Evolutionary conservation across 2,888 invertebrate genomes (phyloP), one percentile per base, ranked within the genome.

Genomic region (Acholoe squamosa): DNA sequence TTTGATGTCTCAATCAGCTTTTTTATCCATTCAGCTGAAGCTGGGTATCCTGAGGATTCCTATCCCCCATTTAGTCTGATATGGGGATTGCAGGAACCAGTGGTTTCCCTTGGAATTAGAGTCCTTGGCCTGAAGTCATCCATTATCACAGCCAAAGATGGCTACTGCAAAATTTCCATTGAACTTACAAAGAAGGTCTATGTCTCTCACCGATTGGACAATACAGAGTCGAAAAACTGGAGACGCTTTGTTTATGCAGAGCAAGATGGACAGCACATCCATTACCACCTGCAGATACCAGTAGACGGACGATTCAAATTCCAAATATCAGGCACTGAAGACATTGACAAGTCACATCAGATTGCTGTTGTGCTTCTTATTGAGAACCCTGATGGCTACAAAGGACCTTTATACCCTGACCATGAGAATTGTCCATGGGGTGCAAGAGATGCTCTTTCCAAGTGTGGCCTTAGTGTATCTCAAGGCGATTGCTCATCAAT

Each of bases 351-450:
- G 7, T 7, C 86, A 28, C 86, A 86, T 28, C 54, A 54, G 22
- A n/a, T 86, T 0, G 86, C 54, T 86, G 54, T 28, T 0, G 25
- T 54, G 0, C 52, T 54, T 54, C 56, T 54, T 16, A 54, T 86
- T 25, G 86, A 54, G 7, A 86, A 86, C 56, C 52, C 14, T 12
- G 28, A 52, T 19, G 14, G 25, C 56, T 86, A 86, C 28, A 33
- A 52, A 16, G 86, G 86, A 16, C 16, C 54, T 7, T 22, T 54
- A 25, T 86, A 31, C 86, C 86, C 86, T 19, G 54, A 1, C n/a
- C 86, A 86, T 28, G 86, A 86, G 33, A 86, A 86, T n/a, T 86
- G 52, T 28, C 25, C 54, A 0, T 86, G 86, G 86, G 86, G 86
- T 0, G 0, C 56, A 12, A 52, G 86, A 14, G 31, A 52, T 54